Base-by-base conservation (phyloP, 2,888 invertebrate species). In the Diaperis boleti region DNA sequence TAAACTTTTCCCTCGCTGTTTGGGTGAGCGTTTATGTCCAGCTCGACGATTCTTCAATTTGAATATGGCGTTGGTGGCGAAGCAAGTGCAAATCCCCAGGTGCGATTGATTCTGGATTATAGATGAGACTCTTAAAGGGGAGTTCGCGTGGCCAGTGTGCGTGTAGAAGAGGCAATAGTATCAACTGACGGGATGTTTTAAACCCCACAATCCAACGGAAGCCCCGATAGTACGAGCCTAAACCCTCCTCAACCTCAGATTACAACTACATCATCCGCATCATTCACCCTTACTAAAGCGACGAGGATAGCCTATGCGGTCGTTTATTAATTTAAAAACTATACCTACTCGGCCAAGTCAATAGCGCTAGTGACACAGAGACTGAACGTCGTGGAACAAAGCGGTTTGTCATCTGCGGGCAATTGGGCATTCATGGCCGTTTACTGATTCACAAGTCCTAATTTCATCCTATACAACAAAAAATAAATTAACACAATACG, bases 171-270 rank as follows among this genome's bases (percentile, higher is more conserved):
- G 64, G 65, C 65, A 57, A 62, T 65, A 63, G 67, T 68, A 69
- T 69, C 69, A 70, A 66, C 67, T 68, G 66, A 65, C 68, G 69
- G 68, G 68, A 68, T 71, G 69, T 67, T 71, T 65, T 69, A 66
- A 69, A 69, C 67, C 70, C 67, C 70, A 64, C 68, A 71, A 71
- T 67, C 67, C 69, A 65, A 50, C 64, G 63, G 67, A 70, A 70
- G 68, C 69, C 70, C 63, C 62, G 61, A 59, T 63, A 65, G 69
- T 67, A 69, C 67, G 61, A 63, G 62, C 64, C 62, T 69, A 68
- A 70, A 67, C 67, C 67, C 66, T 63, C 62, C 59, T 68, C 67
- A 67, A 69, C 69, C 65, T 67, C 63, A 59, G 65, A 66, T 63
- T 61, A 57, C 47, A 64, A 66, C 59, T 59, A 54, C 63, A 63